phyloP scores from a whole-genome alignment of 2,113 vertebrate species.

The Tapirus terrestris region DNA sequence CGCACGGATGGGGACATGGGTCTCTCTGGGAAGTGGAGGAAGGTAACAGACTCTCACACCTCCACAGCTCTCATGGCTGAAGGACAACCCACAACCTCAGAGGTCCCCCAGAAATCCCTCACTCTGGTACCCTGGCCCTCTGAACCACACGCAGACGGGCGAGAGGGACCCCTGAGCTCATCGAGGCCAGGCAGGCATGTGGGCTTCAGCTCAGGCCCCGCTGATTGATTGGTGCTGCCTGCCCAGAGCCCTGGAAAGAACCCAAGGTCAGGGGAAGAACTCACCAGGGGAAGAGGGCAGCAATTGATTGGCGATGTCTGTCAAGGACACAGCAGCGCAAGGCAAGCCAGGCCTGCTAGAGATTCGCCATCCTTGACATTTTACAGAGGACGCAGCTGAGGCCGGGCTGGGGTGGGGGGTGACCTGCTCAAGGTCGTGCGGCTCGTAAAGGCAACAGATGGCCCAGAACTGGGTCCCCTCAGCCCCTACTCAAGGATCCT shows the following conservation, averaged over 20 bases:
- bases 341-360: constrained; percentile 4
- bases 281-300: constrained; percentile 58
- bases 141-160: neutral
- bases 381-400: neutral
- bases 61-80: neutral
- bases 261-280: constrained; percentile 69
- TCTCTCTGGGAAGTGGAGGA: neutral
- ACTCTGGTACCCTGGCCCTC: neutral
- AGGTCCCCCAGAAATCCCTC: neutral
- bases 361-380: constrained; percentile 73
- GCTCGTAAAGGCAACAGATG: constrained; percentile 2
- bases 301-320: constrained; percentile 74
- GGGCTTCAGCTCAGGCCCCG: neutral
- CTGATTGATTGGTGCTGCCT: constrained; percentile 62
- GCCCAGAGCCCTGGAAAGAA: constrained; percentile 64
- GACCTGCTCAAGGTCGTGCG: constrained; percentile 22
- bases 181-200: neutral
- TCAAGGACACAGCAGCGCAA: constrained; percentile 55
- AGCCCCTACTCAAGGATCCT: neutral
- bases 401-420: neutral
- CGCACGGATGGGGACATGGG: neutral
- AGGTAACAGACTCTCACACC: neutral
- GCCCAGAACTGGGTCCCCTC: neutral
- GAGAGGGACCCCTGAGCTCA: neutral
- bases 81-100: neutral